Evolutionary conservation across 2,888 invertebrate species (phyloP).

Genomic region (Sepiola atlantica): DNA sequence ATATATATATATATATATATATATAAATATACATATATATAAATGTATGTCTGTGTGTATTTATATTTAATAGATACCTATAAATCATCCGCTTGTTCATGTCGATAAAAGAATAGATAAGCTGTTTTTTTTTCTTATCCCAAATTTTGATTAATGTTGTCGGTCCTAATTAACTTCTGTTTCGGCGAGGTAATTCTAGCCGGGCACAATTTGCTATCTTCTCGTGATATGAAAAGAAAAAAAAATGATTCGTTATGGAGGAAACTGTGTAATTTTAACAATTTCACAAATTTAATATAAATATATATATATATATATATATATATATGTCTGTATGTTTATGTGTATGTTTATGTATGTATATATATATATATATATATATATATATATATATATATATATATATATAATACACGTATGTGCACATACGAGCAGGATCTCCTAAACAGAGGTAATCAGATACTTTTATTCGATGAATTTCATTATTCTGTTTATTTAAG

Average conservation of each 20-base stretch:
- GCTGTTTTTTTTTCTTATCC: not conserved
- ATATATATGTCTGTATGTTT: not conserved
- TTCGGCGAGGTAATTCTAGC: not conserved
- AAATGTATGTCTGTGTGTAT: not conserved
- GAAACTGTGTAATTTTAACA: too few species aligned
- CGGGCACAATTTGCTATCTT: conserved; percentile 16
- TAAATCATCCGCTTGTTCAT: not conserved
- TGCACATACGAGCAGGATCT: too few species aligned
- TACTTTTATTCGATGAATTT: too few species aligned
- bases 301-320: too few species aligned
- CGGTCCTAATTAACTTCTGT: not conserved
- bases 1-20: too few species aligned
- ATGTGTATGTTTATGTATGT: not conserved
- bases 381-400: too few species aligned
- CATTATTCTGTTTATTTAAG: too few species aligned
- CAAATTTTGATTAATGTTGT: not conserved
- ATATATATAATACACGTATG: too few species aligned
- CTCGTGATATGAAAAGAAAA: not conserved
- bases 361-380: too few species aligned
- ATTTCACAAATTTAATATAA: too few species aligned
- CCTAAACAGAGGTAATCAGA: too few species aligned
- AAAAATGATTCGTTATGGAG: too few species aligned
- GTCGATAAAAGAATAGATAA: not conserved
- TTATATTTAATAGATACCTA: not conserved
- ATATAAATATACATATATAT: not conserved